Percentiles rank a stretch among this genome's conserved stretches.
Conservation (phyloP, 2,113 vertebrate species). For the Chionomys nivalis region DNA sequence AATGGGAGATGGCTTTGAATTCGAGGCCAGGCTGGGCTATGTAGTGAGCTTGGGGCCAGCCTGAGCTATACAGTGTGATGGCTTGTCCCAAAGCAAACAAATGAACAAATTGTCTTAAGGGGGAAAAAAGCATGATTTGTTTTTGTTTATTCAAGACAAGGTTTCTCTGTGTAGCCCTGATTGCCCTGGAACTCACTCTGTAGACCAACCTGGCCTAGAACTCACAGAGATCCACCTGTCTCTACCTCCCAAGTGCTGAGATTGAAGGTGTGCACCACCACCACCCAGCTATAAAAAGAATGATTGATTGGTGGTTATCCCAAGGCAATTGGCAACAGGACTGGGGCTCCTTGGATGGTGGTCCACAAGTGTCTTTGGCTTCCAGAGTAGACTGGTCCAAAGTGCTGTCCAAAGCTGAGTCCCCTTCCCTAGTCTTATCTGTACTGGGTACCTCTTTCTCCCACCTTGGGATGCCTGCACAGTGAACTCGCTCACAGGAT, state of each 20-base stretch:
- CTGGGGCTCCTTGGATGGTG: not conserved
- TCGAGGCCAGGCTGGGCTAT: not conserved
- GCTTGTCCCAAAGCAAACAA: not conserved
- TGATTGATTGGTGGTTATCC: not conserved
- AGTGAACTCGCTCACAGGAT: too few relatives aligned
- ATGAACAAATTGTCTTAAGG: not conserved
- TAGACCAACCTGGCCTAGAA: not conserved
- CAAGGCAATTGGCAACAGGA: not conserved
- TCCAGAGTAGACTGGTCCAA: too few relatives aligned
- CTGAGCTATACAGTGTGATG: not conserved
- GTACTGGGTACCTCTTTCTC: not conserved
- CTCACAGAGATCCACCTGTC: not conserved
- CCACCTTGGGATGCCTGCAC: not conserved
- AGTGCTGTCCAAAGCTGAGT: not conserved
- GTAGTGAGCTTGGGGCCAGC: not conserved
- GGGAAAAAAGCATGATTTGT: not conserved
- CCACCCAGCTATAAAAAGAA: not conserved
- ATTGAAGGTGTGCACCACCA: not conserved
- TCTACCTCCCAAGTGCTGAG: not conserved
- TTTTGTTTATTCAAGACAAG: not conserved
- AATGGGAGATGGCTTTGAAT: not conserved
- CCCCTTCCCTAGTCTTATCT: not conserved
- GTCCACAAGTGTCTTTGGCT: not conserved
- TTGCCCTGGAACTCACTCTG: not conserved
- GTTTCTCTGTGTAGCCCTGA: not conserved